These are phyloP conservation scores for Xenopus borealis DNA, from an alignment of 2,113 vertebrate genomes.

Conservation along the genomic window DNA sequence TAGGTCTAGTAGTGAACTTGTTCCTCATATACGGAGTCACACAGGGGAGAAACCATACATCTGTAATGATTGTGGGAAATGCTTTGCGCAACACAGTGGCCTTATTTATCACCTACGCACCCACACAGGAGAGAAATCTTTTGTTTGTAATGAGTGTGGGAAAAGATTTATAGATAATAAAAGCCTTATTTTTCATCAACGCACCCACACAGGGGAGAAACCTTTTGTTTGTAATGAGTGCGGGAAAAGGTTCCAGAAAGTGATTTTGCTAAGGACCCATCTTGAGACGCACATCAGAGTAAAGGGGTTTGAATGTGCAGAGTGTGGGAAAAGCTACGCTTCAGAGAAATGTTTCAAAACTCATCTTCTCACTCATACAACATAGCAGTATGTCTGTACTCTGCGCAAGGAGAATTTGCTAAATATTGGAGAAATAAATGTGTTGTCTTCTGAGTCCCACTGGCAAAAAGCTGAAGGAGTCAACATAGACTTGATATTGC, in stretches of 20 bases:
- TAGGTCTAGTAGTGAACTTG: neutral
- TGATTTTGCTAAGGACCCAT: constrained; percentile 53
- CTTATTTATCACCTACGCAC: neutral
- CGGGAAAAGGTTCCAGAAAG: constrained; percentile 52
- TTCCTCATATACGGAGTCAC: neutral
- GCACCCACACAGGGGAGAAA: neutral
- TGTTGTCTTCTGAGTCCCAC: too few species aligned
- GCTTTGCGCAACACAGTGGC: neutral
- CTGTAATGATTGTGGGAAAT: neutral
- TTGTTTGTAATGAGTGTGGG: neutral
- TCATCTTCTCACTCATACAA: neutral
- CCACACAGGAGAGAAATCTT: neutral
- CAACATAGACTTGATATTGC: too few species aligned
- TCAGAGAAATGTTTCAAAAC: neutral
- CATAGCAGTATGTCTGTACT: too few species aligned
- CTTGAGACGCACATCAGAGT: constrained; percentile 44
- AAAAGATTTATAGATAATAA: neutral
- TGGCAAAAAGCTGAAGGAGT: too few species aligned
- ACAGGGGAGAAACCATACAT: neutral
- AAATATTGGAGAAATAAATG: too few species aligned
- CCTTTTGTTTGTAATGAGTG: constrained; percentile 35
- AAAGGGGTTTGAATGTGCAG: constrained; percentile 10
- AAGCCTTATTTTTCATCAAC: neutral
- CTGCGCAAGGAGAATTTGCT: too few species aligned
- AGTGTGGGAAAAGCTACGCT: neutral